Evolutionary conservation across 2,888 invertebrate genomes (phyloP).

Genomic region (Amphiduros pacificus): DNA sequence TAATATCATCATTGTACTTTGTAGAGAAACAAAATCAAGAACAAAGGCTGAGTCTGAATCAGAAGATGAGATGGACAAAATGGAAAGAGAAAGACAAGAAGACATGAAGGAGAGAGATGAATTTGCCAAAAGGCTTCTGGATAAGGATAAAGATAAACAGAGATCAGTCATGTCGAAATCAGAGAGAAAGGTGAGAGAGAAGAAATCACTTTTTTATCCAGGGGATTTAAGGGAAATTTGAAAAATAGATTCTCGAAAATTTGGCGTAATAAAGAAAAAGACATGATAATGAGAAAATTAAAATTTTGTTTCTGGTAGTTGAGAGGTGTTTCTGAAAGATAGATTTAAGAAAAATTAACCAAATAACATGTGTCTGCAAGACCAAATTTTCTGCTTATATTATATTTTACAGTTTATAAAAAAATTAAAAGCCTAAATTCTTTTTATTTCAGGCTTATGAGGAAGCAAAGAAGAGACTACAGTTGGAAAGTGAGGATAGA

Average conservation of each 20-base stretch:
- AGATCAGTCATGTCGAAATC: slow-evolving; percentile 69
- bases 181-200: slow-evolving; percentile 58
- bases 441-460: slow-evolving; percentile 52
- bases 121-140: slow-evolving; percentile 83
- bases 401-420: background rate
- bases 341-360: too few species aligned
- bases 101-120: slow-evolving; percentile 93
- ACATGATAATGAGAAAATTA: too few species aligned
- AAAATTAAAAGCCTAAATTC: background rate
- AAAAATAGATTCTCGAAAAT: too few species aligned
- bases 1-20: too few species aligned
- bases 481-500: slow-evolving; percentile 82
- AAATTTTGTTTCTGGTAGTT: too few species aligned
- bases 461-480: slow-evolving; percentile 88
- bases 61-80: slow-evolving; percentile 68
- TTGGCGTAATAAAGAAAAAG: too few species aligned
- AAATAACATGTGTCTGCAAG: too few species aligned
- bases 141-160: slow-evolving; percentile 85
- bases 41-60: slow-evolving; percentile 15
- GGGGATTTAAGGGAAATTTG: too few species aligned
- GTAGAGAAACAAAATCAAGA: too few species aligned
- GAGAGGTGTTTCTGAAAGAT: too few species aligned
- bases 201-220: too few species aligned
- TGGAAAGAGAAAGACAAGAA: slow-evolving; percentile 76
- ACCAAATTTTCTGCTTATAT: too few species aligned